phyloP scores from a whole-genome alignment of 1,140 invertebrate species.

The Neotoxoptera formosana region DNA sequence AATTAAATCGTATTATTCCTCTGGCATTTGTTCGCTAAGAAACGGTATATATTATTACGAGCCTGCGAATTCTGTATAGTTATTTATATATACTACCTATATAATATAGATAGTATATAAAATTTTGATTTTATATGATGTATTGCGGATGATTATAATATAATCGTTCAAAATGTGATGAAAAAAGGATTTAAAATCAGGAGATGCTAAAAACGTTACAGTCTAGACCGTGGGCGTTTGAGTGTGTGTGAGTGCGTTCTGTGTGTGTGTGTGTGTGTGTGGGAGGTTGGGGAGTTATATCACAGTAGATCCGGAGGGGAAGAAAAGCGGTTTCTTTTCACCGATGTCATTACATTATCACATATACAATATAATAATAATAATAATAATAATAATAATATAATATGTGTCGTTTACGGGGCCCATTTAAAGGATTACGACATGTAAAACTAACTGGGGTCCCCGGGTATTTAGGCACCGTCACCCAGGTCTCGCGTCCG shows the following conservation, averaged over 20 bases:
- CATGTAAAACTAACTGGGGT: constrained; percentile 38
- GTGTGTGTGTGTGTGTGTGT: neutral
- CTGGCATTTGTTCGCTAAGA: neutral
- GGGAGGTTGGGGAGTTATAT: neutral
- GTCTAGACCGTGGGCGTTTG: neutral
- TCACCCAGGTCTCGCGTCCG: constrained; percentile 17
- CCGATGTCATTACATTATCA: neutral
- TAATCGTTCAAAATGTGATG: neutral
- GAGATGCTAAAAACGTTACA: neutral
- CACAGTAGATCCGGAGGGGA: neutral
- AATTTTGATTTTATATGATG: neutral
- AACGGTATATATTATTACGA: neutral
- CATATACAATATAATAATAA: neutral
- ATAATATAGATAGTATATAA: neutral
- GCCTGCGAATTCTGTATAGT: neutral
- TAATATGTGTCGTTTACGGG: constrained; percentile 41
- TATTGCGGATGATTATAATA: neutral
- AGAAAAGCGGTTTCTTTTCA: constrained; percentile 43
- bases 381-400: constrained; percentile 24
- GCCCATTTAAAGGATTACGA: constrained; percentile 55
- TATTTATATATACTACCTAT: neutral
- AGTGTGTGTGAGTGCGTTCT: neutral
- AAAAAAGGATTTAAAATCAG: neutral
- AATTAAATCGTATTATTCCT: neutral
- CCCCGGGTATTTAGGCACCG: constrained; percentile 43